Percentiles rank a stretch among this genome's conserved stretches.
Evolutionary conservation across 2,888 invertebrate species (phyloP).

Genomic region (Folsomia manolachei): DNA sequence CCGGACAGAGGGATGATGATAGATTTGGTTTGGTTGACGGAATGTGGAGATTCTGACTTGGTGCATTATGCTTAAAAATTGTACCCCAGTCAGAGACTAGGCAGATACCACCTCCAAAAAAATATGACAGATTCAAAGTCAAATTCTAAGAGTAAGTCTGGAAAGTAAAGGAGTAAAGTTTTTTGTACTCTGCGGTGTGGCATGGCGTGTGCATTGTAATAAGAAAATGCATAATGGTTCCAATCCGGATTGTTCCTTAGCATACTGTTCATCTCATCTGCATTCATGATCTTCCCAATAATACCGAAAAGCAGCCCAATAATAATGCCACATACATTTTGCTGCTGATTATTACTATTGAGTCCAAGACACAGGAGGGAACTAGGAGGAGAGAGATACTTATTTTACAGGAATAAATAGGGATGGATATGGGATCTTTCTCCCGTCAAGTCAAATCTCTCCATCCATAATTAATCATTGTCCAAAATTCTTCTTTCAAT

Average conservation of each 20-base stretch:
- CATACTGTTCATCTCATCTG: conserved; percentile 25
- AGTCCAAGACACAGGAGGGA: not conserved
- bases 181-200: not conserved
- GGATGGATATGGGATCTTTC: conserved; percentile 13
- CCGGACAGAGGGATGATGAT: not conserved
- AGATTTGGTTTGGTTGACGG: conserved; percentile 3
- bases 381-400: too few species aligned
- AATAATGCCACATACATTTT: not conserved
- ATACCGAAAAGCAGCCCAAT: not conserved
- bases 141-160: not conserved
- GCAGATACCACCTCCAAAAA: not conserved
- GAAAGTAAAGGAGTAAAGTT: not conserved
- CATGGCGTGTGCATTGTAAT: conserved; percentile 13
- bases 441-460: conserved; percentile 46
- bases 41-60: not conserved
- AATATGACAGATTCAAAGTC: conserved; percentile 19
- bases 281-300: conserved; percentile 22
- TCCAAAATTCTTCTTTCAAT: conserved; percentile 44
- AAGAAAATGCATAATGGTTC: conserved; percentile 38
- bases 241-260: conserved; percentile 22
- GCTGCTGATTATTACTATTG: not conserved
- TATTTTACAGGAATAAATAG: too few species aligned
- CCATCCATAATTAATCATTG: conserved; percentile 51
- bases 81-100: too few species aligned
- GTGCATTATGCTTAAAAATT: conserved; percentile 20